These are phyloP conservation scores for Augiades crinisus DNA, from an alignment of 2,888 invertebrate species.

Conservation along the genomic window DNA sequence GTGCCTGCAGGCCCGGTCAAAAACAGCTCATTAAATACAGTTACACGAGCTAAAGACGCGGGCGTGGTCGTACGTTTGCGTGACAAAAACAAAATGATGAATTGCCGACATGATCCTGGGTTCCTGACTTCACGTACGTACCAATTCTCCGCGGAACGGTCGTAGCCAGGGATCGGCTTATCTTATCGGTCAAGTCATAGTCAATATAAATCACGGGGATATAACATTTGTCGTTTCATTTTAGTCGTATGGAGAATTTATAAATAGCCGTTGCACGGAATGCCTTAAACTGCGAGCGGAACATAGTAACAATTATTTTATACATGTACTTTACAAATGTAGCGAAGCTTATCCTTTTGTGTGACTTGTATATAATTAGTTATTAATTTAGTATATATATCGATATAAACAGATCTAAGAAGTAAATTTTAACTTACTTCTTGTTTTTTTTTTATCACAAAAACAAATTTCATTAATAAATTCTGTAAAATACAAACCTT, in stretches of 20 bases:
- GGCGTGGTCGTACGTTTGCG: slow-evolving; percentile 47
- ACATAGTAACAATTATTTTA: no score
- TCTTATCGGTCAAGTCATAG: slow-evolving; percentile 25
- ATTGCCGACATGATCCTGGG: slow-evolving; percentile 55
- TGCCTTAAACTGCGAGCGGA: neutral
- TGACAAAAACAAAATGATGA: slow-evolving; percentile 68
- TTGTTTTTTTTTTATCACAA: no score
- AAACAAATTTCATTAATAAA: no score
- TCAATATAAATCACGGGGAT: slow-evolving; percentile 9
- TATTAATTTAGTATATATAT: no score
- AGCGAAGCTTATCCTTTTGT: no score
- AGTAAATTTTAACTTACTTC: no score
- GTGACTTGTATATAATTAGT: no score
- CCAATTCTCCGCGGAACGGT: slow-evolving; percentile 23
- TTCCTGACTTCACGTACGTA: slow-evolving; percentile 54
- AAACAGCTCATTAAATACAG: slow-evolving; percentile 53
- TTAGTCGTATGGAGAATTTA: neutral
- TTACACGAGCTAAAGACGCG: slow-evolving; percentile 49
- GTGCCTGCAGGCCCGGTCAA: slow-evolving; percentile 29
- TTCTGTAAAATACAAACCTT: no score
- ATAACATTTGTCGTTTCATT: slow-evolving; percentile 13
- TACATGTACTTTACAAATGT: no score
- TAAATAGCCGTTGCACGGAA: neutral
- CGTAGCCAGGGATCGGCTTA: slow-evolving; percentile 6
- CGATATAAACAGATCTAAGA: no score